These are phyloP conservation scores for Amphiprion ocellaris DNA, from an alignment of 2,113 vertebrate genomes.

Conservation along the genomic window DNA sequence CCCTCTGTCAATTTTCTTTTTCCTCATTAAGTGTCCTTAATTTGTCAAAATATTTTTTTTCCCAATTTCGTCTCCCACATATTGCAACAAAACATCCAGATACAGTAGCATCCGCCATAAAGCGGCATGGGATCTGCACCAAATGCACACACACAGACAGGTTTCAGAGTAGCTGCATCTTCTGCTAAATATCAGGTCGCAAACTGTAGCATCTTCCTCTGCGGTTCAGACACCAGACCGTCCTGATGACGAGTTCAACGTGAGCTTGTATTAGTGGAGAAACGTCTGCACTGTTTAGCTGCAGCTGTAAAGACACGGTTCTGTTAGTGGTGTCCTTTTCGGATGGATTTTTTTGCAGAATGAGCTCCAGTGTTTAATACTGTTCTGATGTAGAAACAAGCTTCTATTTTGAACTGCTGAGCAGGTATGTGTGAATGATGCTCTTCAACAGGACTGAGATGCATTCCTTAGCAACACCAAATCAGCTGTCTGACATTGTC, in stretches of 20 bases:
- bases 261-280: constrained; percentile 34
- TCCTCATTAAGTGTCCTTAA: constrained; percentile 60
- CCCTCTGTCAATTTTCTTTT: constrained; percentile 57
- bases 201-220: constrained; percentile 70
- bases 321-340: constrained; percentile 18
- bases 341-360: constrained; percentile 13
- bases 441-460: constrained; percentile 61
- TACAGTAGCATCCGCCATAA: constrained; percentile 79
- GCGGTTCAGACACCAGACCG: constrained; percentile 63
- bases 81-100: constrained; percentile 85
- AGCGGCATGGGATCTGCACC: constrained; percentile 70
- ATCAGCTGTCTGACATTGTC: constrained; percentile 73
- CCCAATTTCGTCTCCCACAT: constrained; percentile 65
- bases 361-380: constrained; percentile 40
- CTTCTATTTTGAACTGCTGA: constrained; percentile 47
- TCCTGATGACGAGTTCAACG: constrained; percentile 36
- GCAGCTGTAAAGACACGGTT: constrained; percentile 39
- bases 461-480: constrained; percentile 69
- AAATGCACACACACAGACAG: constrained; percentile 78
- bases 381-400: constrained; percentile 49
- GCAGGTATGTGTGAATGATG: constrained; percentile 46
- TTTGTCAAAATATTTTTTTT: constrained; percentile 72
- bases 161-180: constrained; percentile 81
- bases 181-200: constrained; percentile 65
- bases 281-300: constrained; percentile 23